phyloP scores from a whole-genome alignment of 2,888 invertebrate genomes.

The Silvanus unidentatus region DNA sequence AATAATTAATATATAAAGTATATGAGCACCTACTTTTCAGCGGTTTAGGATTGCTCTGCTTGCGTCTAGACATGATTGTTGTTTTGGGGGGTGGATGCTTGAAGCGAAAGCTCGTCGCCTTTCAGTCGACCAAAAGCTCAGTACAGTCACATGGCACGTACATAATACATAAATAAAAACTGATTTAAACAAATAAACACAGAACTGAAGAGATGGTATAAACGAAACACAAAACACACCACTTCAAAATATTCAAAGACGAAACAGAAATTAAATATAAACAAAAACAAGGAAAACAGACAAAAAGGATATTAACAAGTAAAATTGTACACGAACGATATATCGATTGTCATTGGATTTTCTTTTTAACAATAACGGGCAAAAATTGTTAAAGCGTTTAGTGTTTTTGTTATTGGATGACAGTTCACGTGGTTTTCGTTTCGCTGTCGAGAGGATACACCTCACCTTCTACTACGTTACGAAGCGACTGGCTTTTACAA shows the following conservation, averaged over 20 bases:
- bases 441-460: constrained; percentile 21
- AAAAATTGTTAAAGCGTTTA: constrained; percentile 16
- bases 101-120: too few relatives aligned
- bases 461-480: constrained; percentile 28
- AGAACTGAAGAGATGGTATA: constrained; percentile 8
- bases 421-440: constrained; percentile 28
- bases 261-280: constrained; percentile 9
- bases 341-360: too few relatives aligned
- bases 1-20: constrained; percentile 7
- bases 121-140: constrained; percentile 54
- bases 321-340: too few relatives aligned
- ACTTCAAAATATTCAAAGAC: constrained; percentile 9
- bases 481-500: constrained; percentile 31
- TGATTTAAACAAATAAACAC: constrained; percentile 20
- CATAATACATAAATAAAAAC: constrained; percentile 27
- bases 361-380: constrained; percentile 12
- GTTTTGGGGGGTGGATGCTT: constrained; percentile 12
- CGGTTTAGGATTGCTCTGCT: constrained; percentile 94
- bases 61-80: constrained; percentile 82
- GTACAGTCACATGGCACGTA: constrained; percentile 31
- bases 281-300: constrained; percentile 10
- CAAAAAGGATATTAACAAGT: neutral
- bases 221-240: constrained; percentile 17
- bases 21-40: constrained; percentile 77
- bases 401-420: constrained; percentile 23